Evolutionary conservation across 2,113 vertebrate genomes (phyloP), one percentile per base, ranked within the genome.

Genomic region (Corythaeola cristata): DNA sequence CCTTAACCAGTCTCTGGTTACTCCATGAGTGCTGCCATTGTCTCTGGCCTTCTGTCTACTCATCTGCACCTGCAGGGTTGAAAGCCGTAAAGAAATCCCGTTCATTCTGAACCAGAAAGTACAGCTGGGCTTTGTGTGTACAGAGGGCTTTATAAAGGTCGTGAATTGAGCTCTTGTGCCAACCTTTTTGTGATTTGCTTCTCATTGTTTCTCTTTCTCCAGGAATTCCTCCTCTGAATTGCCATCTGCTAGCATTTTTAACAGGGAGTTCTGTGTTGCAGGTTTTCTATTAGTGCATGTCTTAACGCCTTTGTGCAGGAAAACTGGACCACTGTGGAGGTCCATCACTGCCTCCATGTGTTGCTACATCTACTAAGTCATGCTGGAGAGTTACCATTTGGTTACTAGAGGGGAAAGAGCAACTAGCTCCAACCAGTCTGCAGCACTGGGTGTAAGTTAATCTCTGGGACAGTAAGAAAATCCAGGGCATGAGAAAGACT

Each of bases 201-300:
- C 80, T 74, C 50, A 55, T 62, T 96, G 76, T 93, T 92, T 95
- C 82, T 85, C 53, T 52, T 91, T 94, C 82, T 73, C 49, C 32
- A 75, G 30, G 41, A 96, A 66, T 88, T 85, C 45, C 22, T 85
- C 39, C 45, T 88, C 90, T 76, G 79, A 93, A 90, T 62, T 86
- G 49, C 82, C 85, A 90, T 93, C 85, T 92, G 82, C n/a, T 73
- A 49, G 45, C 19, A 83, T 67, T 85, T 83, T 84, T 50, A 79
- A 50, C 49, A 79, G 58, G 10, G 33, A 49, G 33, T 21, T 91
- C 71, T 69, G 72, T 89, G n/a, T 67, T 91, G 59, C 66, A 77
- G 24, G n/a, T 90, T 95, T 94, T 73, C 59, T 62, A 5, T 80
- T 83, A 84, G 23, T 19, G 17, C 14, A 19, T 52, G 8, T 35